Evolutionary conservation across 2,888 invertebrate genomes (phyloP), one percentile per base, ranked within the genome.

Genomic region (Nesidiocoris tenuis): DNA sequence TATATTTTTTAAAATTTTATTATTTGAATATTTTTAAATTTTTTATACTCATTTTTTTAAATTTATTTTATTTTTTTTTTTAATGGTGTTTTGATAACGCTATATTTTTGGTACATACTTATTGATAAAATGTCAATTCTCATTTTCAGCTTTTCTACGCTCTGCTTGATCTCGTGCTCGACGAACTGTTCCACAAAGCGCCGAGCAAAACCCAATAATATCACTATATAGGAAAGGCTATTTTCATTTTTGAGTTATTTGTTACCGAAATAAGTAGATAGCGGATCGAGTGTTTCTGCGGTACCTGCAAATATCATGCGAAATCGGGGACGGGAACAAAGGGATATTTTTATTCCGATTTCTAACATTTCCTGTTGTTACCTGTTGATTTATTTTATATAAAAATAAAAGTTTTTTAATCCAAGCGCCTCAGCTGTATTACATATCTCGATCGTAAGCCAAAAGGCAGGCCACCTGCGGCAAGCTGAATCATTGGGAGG

Each of bases 141-240:
- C 82, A 83, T 78, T 85, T 86, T 83, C 88, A 81, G 89, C 84
- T 95, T 80, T 89, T 90, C 78, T 94, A 95, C 84, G 89, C 90
- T 80, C 85, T 95, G 71, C 83, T 95, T 80, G 96, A 96, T 83
- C 86, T 91, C 72, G 85, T 93, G 74, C 81, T 93, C 25, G 84
- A 87, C 67, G 92, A 93, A 84, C 84, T 94, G 77, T 94, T 92
- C 84, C 93, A 94, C 0, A 92, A 93, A 59, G 54, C 39, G 17
- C 12, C 18, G 16, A 56, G 65, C 17, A 76, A 19, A 25, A 77
- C 22, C 56, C 66, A 76, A 59, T 66, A 77, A 55, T 25, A 75
- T 66, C 39, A 25, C 61, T 57, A 24, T 18, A 59, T 57, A 66
- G 25, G 5, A 24, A 56, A 22, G 17, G 9, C 55, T 39, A 66